Evolutionary conservation across 2,113 vertebrate genomes (phyloP).

Genomic region (Capreolus pygargus): DNA sequence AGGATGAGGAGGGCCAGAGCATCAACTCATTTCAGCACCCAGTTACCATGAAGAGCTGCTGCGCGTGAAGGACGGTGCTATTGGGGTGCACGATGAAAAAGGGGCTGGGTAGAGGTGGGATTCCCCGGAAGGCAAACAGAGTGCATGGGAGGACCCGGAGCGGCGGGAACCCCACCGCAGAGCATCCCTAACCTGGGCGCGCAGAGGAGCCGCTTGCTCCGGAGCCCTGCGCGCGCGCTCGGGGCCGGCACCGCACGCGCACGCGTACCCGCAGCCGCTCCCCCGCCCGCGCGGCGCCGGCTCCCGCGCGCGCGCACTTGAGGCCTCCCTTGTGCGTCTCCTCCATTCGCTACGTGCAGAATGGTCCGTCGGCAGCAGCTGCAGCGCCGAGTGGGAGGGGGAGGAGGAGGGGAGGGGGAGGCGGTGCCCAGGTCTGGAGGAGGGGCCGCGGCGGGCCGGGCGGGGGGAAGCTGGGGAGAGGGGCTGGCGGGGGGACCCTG

Average conservation of each 20-base stretch:
- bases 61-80: not conserved
- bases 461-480: not conserved
- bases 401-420: conserved; percentile 58
- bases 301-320: conserved; percentile 75
- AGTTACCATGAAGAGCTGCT: not conserved
- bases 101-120: not conserved
- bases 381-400: conserved; percentile 77
- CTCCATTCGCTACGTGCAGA: conserved; percentile 88
- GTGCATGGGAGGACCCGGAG: too few species aligned
- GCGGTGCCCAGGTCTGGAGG: conserved; percentile 64
- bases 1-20: not conserved
- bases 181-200: not conserved
- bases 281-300: conserved; percentile 46
- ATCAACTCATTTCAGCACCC: not conserved
- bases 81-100: not conserved
- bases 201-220: not conserved
- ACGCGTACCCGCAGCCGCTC: conserved; percentile 33
- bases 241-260: conserved; percentile 19
- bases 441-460: conserved; percentile 66
- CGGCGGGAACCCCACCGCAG: rapidly evolving
- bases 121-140: not conserved
- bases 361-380: conserved; percentile 80
- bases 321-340: conserved; percentile 80
- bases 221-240: not conserved
- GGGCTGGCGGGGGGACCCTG: not conserved